Conservation (phyloP, 2,888 invertebrate species). For the Chrysina gloriosa region DNA sequence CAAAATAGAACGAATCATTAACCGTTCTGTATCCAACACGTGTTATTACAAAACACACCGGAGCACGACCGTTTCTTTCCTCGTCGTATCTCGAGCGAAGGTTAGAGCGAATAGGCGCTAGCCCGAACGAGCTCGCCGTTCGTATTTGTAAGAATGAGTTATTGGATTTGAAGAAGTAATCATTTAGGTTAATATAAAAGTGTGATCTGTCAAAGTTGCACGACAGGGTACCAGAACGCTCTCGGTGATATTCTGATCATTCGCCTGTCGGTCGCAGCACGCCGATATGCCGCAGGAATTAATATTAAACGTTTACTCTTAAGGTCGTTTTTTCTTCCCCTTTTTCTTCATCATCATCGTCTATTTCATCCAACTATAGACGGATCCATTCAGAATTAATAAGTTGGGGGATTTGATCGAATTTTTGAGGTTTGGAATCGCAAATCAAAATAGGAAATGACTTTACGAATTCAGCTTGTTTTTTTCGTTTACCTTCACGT, state of each 20-base stretch:
- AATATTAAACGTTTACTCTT: not conserved
- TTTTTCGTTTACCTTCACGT: too few species aligned
- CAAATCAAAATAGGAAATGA: too few species aligned
- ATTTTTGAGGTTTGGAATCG: too few species aligned
- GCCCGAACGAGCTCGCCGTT: not conserved
- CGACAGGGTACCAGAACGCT: not conserved
- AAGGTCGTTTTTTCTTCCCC: not conserved
- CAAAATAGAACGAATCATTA: not conserved
- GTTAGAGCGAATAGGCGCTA: not conserved
- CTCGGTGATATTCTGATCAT: constrained; percentile 1
- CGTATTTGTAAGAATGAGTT: not conserved
- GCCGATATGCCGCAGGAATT: not conserved
- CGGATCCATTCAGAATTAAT: not conserved
- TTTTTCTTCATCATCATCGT: too few species aligned
- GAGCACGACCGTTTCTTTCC: not conserved
- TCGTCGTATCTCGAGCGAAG: not conserved
- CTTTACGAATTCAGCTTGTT: too few species aligned
- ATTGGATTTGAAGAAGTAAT: constrained; percentile 2
- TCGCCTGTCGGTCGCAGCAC: not conserved
- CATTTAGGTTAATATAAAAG: constrained; percentile 12
- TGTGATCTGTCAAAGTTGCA: constrained; percentile 12
- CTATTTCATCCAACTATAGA: not conserved
- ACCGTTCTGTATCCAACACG: not conserved
- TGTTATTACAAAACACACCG: not conserved
- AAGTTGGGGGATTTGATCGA: too few species aligned